phyloP scores from a whole-genome alignment of 1,140 invertebrate genomes.

The Megalonaias nervosa region DNA sequence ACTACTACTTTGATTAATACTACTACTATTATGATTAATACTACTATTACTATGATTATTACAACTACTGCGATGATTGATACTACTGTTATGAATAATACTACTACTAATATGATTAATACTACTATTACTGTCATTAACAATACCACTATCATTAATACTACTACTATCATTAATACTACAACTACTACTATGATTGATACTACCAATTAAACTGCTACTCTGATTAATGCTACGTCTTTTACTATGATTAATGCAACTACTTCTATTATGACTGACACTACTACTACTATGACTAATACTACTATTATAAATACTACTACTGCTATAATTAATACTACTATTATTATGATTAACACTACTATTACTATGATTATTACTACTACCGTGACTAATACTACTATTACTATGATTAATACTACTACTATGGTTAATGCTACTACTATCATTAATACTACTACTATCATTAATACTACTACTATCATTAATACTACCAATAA shows the following conservation, averaged over 20 bases:
- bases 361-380: constrained; percentile 13
- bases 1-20: constrained; percentile 1
- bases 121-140: constrained; percentile 9
- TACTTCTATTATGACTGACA: background rate
- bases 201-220: background rate
- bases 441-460: constrained; percentile 4
- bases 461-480: constrained; percentile 2
- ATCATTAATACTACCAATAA: background rate
- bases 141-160: constrained; percentile 9
- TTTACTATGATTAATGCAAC: background rate
- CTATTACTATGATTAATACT: constrained; percentile 15
- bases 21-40: constrained; percentile 4
- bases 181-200: constrained; percentile 6
- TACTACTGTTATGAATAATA: constrained; percentile 2
- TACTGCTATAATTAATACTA: constrained; percentile 1
- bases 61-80: constrained; percentile 11
- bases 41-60: background rate
- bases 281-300: constrained; percentile 8
- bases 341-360: background rate
- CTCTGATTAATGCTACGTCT: constrained; percentile 6
- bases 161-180: constrained; percentile 3
- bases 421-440: no score
- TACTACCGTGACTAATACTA: constrained; percentile 10
- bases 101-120: background rate
- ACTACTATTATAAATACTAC: background rate